These are phyloP conservation scores for Mimumesa dahlbomi DNA, from an alignment of 2,888 invertebrate species.

Conservation along the genomic window DNA sequence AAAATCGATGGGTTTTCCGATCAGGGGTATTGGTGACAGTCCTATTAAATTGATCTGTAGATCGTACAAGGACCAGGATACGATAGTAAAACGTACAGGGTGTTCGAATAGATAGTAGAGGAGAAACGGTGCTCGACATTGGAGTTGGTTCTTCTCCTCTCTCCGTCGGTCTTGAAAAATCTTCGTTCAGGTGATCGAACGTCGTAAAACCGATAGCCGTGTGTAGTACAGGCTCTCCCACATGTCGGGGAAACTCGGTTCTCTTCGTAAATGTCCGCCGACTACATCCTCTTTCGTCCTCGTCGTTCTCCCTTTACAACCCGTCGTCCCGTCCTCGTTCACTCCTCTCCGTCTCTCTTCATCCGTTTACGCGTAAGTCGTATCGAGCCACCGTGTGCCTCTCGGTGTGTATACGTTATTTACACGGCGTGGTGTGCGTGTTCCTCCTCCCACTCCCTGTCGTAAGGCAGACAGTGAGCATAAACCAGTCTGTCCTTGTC, in stretches of 20 bases:
- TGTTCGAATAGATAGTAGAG: not conserved
- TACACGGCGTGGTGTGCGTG: conserved; percentile 42
- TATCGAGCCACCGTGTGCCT: conserved; percentile 15
- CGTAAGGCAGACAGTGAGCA: conserved; percentile 47
- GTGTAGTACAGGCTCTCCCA: conserved; percentile 55
- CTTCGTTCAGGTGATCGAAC: conserved; percentile 61
- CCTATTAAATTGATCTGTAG: no score
- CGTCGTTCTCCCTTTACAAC: conserved; percentile 37
- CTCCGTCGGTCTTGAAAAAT: conserved; percentile 45
- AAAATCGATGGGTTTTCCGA: no score
- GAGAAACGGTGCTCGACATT: not conserved
- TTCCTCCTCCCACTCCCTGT: conserved; percentile 50
- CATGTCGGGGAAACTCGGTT: conserved; percentile 63
- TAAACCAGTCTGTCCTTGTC: conserved; percentile 38
- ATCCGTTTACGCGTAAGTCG: conserved; percentile 54
- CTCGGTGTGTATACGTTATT: conserved; percentile 36
- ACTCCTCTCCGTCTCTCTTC: conserved; percentile 33
- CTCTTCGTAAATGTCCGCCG: conserved; percentile 67
- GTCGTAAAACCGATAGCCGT: conserved; percentile 58
- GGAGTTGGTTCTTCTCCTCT: not conserved
- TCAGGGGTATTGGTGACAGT: no score
- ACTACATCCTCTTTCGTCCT: conserved; percentile 66
- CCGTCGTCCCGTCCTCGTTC: conserved; percentile 18
- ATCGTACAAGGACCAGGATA: no score
- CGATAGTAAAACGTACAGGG: not conserved